Evolutionary conservation across 2,113 vertebrate species (phyloP).

Genomic region (Otus sunia): DNA sequence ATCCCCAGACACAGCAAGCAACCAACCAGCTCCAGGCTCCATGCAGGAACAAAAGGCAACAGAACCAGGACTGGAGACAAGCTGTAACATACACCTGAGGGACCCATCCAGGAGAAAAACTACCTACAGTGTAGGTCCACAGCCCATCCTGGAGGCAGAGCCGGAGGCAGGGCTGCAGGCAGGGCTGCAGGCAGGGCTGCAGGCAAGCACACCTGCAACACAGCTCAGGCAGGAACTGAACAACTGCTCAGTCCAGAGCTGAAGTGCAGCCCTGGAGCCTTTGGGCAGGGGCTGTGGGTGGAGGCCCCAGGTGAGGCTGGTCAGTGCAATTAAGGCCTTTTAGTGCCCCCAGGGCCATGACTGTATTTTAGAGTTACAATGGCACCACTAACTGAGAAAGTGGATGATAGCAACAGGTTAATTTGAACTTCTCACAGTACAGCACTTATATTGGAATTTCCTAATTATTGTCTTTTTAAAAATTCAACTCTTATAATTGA

Average conservation of each 20-base stretch:
- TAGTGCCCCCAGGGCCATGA: neutral
- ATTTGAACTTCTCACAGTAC: neutral
- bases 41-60: neutral
- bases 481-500: neutral
- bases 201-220: neutral
- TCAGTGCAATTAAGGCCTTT: neutral
- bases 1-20: neutral
- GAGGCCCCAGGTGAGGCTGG: neutral
- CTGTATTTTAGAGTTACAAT: neutral
- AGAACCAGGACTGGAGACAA: neutral
- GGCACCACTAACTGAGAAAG: neutral
- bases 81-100: too few relatives aligned
- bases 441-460: neutral
- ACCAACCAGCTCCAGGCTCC: neutral
- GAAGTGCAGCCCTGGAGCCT: neutral
- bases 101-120: neutral
- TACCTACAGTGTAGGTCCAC: accelerated
- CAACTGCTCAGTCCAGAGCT: neutral
- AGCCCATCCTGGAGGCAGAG: neutral
- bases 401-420: neutral
- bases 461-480: neutral
- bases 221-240: neutral
- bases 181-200: neutral
- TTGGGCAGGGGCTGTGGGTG: too few relatives aligned
- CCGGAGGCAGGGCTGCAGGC: neutral